phyloP scores from a whole-genome alignment of 1,140 invertebrate species.

The Plutomurus gul region DNA sequence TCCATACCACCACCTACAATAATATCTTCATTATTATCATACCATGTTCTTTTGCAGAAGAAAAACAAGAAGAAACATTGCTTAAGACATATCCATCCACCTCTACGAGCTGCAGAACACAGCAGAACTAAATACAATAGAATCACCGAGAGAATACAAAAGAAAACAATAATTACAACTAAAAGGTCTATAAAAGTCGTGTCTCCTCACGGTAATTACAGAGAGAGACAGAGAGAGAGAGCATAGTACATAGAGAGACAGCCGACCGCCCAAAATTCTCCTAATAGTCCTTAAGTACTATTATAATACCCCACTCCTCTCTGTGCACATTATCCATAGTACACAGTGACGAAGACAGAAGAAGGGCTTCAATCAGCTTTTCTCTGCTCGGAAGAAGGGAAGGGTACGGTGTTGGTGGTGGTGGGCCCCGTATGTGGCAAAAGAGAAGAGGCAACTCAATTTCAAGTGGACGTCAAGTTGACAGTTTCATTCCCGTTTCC shows the following conservation, averaged over 20 bases:
- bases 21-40: neutral
- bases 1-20: neutral
- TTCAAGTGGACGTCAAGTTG: neutral
- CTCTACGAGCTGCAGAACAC: too few relatives aligned
- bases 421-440: conserved; percentile 3
- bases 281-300: neutral
- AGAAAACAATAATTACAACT: neutral
- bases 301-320: neutral
- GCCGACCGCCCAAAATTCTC: conserved; percentile 17
- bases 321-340: neutral
- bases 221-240: neutral
- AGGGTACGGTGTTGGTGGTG: too few relatives aligned
- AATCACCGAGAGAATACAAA: too few relatives aligned
- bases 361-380: too few relatives aligned
- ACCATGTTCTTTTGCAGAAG: too few relatives aligned
- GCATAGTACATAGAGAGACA: neutral
- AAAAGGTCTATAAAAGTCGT: neutral
- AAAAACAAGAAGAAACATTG: too few relatives aligned
- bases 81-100: too few relatives aligned
- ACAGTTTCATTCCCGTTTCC: conserved; percentile 21
- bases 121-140: too few relatives aligned
- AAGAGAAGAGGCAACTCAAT: neutral
- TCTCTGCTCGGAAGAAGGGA: too few relatives aligned
- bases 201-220: neutral
- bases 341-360: neutral